Conservation (phyloP, 1,140 invertebrate genomes). For the Pinna nobilis region DNA sequence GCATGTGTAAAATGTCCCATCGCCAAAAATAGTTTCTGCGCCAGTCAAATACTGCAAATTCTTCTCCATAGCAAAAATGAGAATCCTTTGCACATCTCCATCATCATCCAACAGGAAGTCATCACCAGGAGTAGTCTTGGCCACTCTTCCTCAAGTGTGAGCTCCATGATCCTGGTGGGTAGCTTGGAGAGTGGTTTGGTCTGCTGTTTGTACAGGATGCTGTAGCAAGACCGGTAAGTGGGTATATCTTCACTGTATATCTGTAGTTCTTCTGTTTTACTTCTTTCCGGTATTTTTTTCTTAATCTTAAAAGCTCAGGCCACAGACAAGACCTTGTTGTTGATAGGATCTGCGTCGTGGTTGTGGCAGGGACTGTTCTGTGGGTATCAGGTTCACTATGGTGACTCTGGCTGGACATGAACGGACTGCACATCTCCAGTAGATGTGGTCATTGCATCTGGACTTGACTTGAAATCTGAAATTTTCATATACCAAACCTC, state of each 20-base stretch:
- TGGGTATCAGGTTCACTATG: conserved; percentile 6
- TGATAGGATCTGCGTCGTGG: background rate
- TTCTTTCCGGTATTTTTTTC: background rate
- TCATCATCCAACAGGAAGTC: no score
- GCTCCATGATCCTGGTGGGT: background rate
- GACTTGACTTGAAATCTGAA: conserved; percentile 2
- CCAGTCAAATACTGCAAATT: no score
- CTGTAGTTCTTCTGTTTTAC: background rate
- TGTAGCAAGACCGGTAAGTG: background rate
- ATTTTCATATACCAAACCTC: background rate
- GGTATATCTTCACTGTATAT: conserved; percentile 10
- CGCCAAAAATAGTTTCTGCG: no score
- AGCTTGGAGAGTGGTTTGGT: background rate
- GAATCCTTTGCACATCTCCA: no score
- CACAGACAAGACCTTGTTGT: background rate
- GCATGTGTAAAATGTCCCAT: no score
- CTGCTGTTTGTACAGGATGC: background rate
- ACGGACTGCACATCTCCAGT: conserved; percentile 19
- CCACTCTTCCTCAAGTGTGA: background rate
- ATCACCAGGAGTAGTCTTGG: no score
- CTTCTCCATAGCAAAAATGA: no score
- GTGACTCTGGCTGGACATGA: background rate
- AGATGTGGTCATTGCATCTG: conserved; percentile 9
- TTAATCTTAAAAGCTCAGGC: background rate
- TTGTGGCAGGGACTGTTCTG: background rate